Conservation (phyloP, 2,797 vertebrate species). For the Anguilla anguilla region DNA sequence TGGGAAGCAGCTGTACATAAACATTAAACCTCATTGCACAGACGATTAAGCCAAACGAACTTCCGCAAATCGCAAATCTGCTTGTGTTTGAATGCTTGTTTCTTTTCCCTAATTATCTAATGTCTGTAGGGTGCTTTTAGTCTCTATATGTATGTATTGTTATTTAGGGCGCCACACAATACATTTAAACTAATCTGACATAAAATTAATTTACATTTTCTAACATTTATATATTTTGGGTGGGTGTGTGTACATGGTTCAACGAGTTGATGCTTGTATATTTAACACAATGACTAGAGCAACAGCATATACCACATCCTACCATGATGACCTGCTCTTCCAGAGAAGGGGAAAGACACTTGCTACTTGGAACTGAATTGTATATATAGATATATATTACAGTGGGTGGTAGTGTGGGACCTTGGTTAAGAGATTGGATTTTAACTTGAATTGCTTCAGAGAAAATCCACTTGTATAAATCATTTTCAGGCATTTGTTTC, state of each 20-base stretch:
- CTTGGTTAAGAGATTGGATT: neutral
- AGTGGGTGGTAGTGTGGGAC: neutral
- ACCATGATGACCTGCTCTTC: neutral
- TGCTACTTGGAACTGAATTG: neutral
- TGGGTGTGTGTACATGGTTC: neutral
- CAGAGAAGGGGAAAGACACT: neutral
- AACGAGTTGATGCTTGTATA: neutral
- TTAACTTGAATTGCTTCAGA: neutral
- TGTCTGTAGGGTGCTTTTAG: neutral
- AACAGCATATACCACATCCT: constrained; percentile 1
- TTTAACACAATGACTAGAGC: neutral
- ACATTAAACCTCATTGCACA: constrained; percentile 15
- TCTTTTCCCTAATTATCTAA: neutral
- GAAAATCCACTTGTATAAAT: neutral
- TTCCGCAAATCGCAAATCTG: neutral
- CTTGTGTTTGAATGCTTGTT: neutral
- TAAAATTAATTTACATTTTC: neutral
- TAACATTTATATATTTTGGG: neutral
- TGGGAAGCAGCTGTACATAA: constrained; percentile 13
- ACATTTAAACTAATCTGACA: neutral
- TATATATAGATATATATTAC: neutral
- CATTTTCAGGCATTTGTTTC: neutral
- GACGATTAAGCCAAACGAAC: constrained; percentile 24
- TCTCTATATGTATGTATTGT: neutral
- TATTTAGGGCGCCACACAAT: neutral